Conservation (phyloP, 1,140 invertebrate species). For the Octopus sinensis region DNA sequence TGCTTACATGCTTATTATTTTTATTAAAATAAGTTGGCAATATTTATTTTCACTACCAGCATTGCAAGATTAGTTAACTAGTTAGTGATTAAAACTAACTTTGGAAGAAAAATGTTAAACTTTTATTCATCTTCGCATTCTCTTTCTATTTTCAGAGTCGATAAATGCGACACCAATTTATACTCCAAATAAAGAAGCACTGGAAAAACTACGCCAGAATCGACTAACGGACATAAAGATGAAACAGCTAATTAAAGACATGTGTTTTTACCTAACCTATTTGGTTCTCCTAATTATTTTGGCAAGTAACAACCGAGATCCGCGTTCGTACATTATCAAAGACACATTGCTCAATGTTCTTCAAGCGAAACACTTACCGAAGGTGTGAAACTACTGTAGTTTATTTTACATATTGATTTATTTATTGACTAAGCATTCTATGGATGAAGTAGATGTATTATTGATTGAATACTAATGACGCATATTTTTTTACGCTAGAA, state of each 20-base stretch:
- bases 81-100: no score
- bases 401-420: neutral
- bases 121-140: no score
- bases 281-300: constrained; percentile 51
- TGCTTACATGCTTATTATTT: no score
- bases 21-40: no score
- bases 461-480: no score
- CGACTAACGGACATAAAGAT: constrained; percentile 36
- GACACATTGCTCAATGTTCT: constrained; percentile 27
- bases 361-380: constrained; percentile 5
- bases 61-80: no score
- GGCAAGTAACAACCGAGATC: constrained; percentile 50
- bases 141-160: no score
- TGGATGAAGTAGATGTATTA: no score
- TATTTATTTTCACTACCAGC: no score
- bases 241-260: constrained; percentile 44
- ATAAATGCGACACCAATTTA: constrained; percentile 19
- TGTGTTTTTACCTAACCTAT: constrained; percentile 52
- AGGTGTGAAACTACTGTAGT: constrained; percentile 19
- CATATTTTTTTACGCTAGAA: no score
- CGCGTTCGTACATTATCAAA: constrained; percentile 41
- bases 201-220: constrained; percentile 25
- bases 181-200: constrained; percentile 22
- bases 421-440: no score
- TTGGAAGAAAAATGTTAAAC: no score